Evolutionary conservation across 2,797 vertebrate genomes (phyloP).

Genomic region (Pangasius sanitwongsei): DNA sequence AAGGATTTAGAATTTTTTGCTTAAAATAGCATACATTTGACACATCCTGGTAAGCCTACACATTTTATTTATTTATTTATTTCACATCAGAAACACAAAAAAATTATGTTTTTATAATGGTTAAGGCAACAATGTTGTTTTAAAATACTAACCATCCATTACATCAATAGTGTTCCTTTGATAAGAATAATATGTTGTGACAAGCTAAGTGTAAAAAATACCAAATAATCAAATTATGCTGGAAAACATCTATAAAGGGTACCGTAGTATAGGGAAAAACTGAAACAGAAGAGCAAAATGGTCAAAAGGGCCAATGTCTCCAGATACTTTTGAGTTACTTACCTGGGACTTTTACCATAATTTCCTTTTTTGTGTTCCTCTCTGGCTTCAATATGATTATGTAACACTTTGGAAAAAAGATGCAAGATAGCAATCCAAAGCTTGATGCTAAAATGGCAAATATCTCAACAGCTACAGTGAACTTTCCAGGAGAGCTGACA

Average conservation of each 20-base stretch:
- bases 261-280: not conserved
- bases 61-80: no score
- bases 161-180: not conserved
- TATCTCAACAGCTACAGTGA: slow-evolving; percentile 36
- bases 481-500: no score
- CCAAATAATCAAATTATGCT: not conserved
- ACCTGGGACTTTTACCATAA: not conserved
- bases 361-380: not conserved
- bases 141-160: not conserved
- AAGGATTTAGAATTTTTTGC: no score
- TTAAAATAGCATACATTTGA: no score
- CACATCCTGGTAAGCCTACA: no score
- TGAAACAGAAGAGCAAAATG: not conserved
- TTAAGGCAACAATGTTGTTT: no score
- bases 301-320: not conserved
- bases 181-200: not conserved
- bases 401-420: slow-evolving; percentile 45
- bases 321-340: not conserved
- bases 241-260: not conserved
- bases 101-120: no score
- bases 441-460: slow-evolving; percentile 37
- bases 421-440: slow-evolving; percentile 45
- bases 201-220: not conserved
- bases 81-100: no score
- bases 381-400: slow-evolving; percentile 43